phyloP scores from a whole-genome alignment of 2,888 invertebrate species.

The Cosmopolites sordidus region DNA sequence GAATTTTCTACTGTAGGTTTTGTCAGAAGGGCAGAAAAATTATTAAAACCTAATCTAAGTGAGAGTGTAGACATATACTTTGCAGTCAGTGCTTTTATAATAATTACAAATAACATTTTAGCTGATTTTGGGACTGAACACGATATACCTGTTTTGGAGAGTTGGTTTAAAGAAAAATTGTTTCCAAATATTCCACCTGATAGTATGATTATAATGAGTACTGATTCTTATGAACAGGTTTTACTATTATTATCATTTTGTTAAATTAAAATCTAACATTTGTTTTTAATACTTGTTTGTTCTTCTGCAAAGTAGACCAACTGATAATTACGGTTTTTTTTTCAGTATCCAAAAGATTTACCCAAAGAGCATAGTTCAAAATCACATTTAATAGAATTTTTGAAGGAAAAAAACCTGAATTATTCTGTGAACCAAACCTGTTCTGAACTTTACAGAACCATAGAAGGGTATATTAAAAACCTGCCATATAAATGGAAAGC shows the following conservation, averaged over 20 bases:
- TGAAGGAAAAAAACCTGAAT: constrained; percentile 6
- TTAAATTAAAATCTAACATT: no score
- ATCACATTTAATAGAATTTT: neutral
- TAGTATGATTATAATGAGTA: constrained; percentile 10
- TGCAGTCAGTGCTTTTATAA: no score
- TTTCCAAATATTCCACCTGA: constrained; percentile 8
- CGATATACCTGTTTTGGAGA: no score
- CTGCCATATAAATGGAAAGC: neutral
- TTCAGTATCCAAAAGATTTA: neutral
- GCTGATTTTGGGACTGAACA: no score
- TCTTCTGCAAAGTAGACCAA: no score
- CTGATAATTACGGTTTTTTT: neutral
- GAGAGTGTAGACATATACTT: no score
- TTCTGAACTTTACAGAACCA: constrained; percentile 4
- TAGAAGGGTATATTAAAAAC: constrained; percentile 1
- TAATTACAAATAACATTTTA: no score
- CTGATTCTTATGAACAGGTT: constrained; percentile 4
- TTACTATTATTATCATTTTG: no score
- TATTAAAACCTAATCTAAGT: constrained; percentile 10
- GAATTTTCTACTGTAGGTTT: constrained; percentile 9
- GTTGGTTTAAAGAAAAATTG: constrained; percentile 13
- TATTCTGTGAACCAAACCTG: neutral
- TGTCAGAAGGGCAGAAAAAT: constrained; percentile 2
- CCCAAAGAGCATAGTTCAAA: constrained; percentile 9
- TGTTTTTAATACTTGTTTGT: no score